These are phyloP conservation scores for Leptoclinus maculatus DNA, from an alignment of 2,797 vertebrate genomes.

Conservation along the genomic window DNA sequence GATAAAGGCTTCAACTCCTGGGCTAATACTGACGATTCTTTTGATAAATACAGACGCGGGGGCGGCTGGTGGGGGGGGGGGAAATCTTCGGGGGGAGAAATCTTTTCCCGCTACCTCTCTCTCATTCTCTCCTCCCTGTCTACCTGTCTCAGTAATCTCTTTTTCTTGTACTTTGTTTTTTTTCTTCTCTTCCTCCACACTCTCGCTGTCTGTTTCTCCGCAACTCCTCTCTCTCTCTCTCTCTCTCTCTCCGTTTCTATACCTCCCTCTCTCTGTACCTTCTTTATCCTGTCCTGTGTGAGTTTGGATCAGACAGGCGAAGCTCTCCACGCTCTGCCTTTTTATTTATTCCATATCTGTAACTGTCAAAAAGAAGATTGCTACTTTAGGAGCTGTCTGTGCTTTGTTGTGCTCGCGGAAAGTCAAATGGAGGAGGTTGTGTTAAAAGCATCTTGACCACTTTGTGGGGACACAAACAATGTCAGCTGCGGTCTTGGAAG, in stretches of 20 bases:
- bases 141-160: constrained; percentile 77
- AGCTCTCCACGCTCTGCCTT: constrained; percentile 73
- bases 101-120: constrained; percentile 60
- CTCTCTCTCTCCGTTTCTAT: constrained; percentile 26
- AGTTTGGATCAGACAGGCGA: constrained; percentile 82
- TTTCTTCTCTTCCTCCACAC: constrained; percentile 52
- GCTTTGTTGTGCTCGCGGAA: constrained; percentile 80
- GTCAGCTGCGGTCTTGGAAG: constrained; percentile 57
- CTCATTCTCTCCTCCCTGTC: constrained; percentile 63
- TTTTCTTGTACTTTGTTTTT: constrained; percentile 72
- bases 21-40: constrained; percentile 84
- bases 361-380: constrained; percentile 86
- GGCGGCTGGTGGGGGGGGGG: background rate
- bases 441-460: constrained; percentile 80
- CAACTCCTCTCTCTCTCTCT: constrained; percentile 27
- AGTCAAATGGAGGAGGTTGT: constrained; percentile 80
- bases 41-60: constrained; percentile 83
- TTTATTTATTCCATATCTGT: constrained; percentile 86
- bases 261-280: constrained; percentile 42
- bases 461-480: constrained; percentile 78
- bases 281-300: constrained; percentile 75
- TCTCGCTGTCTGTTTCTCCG: constrained; percentile 49
- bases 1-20: constrained; percentile 87
- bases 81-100: constrained; percentile 50
- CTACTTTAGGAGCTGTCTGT: constrained; percentile 79